phyloP scores from a whole-genome alignment of 2,797 vertebrate species.

The Xenentodon cancila region DNA sequence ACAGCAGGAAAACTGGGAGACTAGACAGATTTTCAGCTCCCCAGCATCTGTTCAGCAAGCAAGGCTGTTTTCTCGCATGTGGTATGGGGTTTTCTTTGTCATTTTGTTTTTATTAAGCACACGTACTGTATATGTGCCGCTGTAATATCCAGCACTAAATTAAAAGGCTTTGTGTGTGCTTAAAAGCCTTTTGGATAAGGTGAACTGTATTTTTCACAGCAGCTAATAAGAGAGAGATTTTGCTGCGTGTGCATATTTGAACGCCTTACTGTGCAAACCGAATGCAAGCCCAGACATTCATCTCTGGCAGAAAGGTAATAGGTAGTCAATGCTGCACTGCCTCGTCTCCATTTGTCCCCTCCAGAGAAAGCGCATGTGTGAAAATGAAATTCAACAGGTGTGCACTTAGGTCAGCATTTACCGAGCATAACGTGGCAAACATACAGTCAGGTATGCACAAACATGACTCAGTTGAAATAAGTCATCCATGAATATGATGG shows the following conservation, averaged over 20 bases:
- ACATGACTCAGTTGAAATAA: too few relatives aligned
- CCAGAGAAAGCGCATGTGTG: conserved; percentile 18
- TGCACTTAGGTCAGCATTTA: conserved; percentile 53
- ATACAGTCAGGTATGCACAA: conserved; percentile 3
- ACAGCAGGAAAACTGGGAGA: conserved; percentile 48
- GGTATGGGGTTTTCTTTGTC: conserved; percentile 17
- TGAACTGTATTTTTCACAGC: conserved; percentile 35
- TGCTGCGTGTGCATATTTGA: conserved; percentile 3
- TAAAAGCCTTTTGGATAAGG: conserved; percentile 45
- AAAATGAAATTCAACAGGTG: conserved; percentile 57
- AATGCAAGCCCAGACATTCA: conserved; percentile 32
- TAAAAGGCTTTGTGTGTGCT: conserved; percentile 49
- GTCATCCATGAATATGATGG: background rate
- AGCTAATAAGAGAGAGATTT: conserved; percentile 26
- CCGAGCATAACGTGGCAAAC: conserved; percentile 36
- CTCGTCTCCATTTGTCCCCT: conserved; percentile 34
- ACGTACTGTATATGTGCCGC: conserved; percentile 27
- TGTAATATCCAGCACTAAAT: conserved; percentile 42
- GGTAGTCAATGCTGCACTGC: conserved; percentile 36
- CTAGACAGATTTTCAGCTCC: conserved; percentile 43
- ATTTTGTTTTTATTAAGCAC: conserved; percentile 43
- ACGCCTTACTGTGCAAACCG: conserved; percentile 25
- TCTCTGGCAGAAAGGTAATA: conserved; percentile 46
- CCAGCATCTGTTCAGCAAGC: conserved; percentile 46
- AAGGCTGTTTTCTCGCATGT: conserved; percentile 23